Percentiles rank a stretch among this genome's conserved stretches.
phyloP scores from a whole-genome alignment of 92 coral and sea anemone species.

The Bergia puertoricense region DNA sequence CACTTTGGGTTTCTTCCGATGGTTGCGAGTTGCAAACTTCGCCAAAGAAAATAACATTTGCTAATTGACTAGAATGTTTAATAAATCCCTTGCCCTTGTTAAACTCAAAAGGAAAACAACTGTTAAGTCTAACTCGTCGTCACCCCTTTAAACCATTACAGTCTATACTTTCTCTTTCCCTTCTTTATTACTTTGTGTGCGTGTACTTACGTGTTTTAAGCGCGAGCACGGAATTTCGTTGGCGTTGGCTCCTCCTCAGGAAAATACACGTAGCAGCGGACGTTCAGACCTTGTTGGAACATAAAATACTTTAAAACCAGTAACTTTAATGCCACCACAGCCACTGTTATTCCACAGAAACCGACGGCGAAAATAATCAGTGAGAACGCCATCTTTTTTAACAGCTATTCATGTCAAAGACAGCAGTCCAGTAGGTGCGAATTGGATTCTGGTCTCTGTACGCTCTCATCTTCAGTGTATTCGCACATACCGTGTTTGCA shows the following conservation, averaged over 20 bases:
- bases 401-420: background rate
- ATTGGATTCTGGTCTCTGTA: too few species aligned
- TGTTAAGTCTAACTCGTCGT: too few species aligned
- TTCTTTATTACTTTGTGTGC: background rate
- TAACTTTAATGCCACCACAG: background rate
- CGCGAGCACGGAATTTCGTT: conserved; percentile 21
- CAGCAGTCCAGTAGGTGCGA: background rate
- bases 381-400: background rate
- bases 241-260: conserved; percentile 5
- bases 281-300: background rate
- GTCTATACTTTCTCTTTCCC: background rate
- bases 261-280: background rate
- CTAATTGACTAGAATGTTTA: too few species aligned
- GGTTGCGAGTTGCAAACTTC: background rate
- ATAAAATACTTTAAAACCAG: background rate
- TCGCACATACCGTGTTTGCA: too few species aligned
- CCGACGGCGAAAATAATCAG: conserved; percentile 26
- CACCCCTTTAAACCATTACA: too few species aligned
- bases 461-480: too few species aligned
- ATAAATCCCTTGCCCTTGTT: too few species aligned
- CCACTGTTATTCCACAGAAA: conserved; percentile 3
- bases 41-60: too few species aligned
- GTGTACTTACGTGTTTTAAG: conserved; percentile 17
- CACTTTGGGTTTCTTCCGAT: background rate
- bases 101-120: too few species aligned